A percentile compares a stretch with the other conserved stretches of the same genome.
Evolutionary conservation across 2,797 vertebrate species (phyloP).

Genomic region (Falco columbarius): DNA sequence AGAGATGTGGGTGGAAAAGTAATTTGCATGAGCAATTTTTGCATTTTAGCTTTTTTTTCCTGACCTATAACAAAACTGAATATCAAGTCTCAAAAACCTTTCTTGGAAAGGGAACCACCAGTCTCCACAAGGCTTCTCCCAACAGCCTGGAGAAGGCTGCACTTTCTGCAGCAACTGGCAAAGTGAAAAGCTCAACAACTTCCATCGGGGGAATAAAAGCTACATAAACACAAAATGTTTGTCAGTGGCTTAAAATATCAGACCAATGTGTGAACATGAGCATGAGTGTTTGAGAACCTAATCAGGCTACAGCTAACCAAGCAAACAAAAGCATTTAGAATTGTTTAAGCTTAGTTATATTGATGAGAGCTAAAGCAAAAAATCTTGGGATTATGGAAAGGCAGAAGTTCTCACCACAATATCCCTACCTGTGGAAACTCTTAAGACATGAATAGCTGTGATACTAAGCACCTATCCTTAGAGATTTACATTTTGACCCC

Average conservation of each 20-base stretch:
- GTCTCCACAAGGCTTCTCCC: not conserved
- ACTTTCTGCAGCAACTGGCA: not conserved
- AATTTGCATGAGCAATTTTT: not conserved
- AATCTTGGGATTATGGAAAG: not conserved
- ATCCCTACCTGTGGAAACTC: not conserved
- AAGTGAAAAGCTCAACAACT: not conserved
- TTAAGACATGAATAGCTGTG: not conserved
- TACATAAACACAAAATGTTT: not conserved
- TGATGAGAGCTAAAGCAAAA: not conserved
- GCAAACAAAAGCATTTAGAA: constrained; percentile 9
- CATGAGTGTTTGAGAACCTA: not conserved
- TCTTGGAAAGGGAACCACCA: not conserved
- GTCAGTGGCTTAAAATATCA: not conserved
- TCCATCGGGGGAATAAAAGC: not conserved
- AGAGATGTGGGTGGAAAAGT: not conserved
- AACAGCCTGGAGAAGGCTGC: not conserved
- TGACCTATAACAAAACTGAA: not conserved
- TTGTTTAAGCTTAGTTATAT: not conserved
- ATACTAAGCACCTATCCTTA: not conserved
- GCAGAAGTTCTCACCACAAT: not conserved
- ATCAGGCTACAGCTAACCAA: not conserved
- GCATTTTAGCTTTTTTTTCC: not conserved
- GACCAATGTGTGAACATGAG: not conserved
- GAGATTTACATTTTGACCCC: not conserved
- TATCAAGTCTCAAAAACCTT: not conserved